These are phyloP conservation scores for Trichopria drosophilae DNA, from an alignment of 2,888 invertebrate genomes.

Conservation along the genomic window DNA sequence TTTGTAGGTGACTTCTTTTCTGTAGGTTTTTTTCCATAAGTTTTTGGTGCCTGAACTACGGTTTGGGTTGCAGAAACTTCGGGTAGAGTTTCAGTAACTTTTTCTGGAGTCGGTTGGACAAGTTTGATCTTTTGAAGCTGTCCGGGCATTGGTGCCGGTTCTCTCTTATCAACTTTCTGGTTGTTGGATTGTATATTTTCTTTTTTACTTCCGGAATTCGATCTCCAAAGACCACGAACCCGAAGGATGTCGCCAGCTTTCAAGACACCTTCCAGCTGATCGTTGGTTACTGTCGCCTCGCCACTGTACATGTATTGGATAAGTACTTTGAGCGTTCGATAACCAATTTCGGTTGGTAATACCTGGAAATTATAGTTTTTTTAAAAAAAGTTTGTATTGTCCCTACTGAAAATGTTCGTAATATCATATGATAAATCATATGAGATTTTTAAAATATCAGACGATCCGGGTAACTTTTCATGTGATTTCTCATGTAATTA, in stretches of 20 bases:
- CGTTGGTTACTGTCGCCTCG: constrained; percentile 83
- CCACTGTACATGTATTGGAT: constrained; percentile 87
- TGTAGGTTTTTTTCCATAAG: constrained; percentile 41
- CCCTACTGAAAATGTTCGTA: no score
- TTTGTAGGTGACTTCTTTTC: constrained; percentile 34
- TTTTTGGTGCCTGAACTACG: constrained; percentile 38
- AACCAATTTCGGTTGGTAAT: constrained; percentile 79
- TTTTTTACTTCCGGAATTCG: constrained; percentile 50
- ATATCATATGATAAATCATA: no score
- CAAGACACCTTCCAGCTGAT: constrained; percentile 77
- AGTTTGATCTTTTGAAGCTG: constrained; percentile 56
- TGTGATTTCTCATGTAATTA: no score
- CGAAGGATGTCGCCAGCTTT: constrained; percentile 81
- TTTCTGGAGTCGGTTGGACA: constrained; percentile 52
- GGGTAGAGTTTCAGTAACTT: no score
- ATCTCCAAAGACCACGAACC: constrained; percentile 77
- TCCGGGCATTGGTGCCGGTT: constrained; percentile 44
- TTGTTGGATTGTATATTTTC: constrained; percentile 55
- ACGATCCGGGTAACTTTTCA: no score
- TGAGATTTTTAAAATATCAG: no score
- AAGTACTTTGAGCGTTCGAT: constrained; percentile 77
- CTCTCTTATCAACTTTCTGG: constrained; percentile 62
- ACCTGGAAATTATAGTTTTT: constrained; percentile 56
- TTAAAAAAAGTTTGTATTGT: constrained; percentile 3
- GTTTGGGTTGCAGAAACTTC: constrained; percentile 36